Evolutionary conservation across 2,888 invertebrate genomes (phyloP).

Genomic region (Blastobasis adustella): DNA sequence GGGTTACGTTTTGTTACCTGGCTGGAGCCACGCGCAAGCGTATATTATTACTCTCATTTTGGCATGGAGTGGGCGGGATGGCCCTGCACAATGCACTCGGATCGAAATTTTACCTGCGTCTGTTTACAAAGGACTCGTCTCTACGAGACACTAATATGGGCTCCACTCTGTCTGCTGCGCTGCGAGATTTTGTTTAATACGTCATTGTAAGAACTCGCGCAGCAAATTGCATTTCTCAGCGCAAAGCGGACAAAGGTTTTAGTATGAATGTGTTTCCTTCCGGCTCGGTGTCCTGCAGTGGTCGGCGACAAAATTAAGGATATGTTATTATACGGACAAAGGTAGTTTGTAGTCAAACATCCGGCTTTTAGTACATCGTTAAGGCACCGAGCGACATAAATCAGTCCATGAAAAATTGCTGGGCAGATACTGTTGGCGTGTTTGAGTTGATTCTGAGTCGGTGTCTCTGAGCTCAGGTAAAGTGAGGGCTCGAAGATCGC

Average conservation of each 20-base stretch:
- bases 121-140: slow-evolving; percentile 59
- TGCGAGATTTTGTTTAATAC: slow-evolving; percentile 30
- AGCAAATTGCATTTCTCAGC: slow-evolving; percentile 39
- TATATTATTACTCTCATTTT: slow-evolving; percentile 46
- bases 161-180: slow-evolving; percentile 55
- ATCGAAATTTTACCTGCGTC: slow-evolving; percentile 62
- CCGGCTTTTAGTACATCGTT: slow-evolving; percentile 49
- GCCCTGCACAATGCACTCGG: slow-evolving; percentile 41
- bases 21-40: slow-evolving; percentile 29
- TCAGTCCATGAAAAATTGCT: background rate
- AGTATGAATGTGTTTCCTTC: slow-evolving; percentile 55
- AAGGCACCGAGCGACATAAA: slow-evolving; percentile 18
- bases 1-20: slow-evolving; percentile 60
- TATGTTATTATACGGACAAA: slow-evolving; percentile 47
- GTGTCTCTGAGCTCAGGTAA: slow-evolving; percentile 2
- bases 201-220: slow-evolving; percentile 36
- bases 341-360: slow-evolving; percentile 63
- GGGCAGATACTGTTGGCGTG: too few relatives aligned
- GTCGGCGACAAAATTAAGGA: slow-evolving; percentile 41
- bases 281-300: slow-evolving; percentile 46
- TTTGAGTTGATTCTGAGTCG: too few relatives aligned
- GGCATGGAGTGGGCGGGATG: slow-evolving; percentile 57
- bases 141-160: slow-evolving; percentile 29
- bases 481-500: slow-evolving; percentile 18
- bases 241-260: slow-evolving; percentile 35